phyloP scores from a whole-genome alignment of 2,113 vertebrate genomes.

The Micromys minutus region DNA sequence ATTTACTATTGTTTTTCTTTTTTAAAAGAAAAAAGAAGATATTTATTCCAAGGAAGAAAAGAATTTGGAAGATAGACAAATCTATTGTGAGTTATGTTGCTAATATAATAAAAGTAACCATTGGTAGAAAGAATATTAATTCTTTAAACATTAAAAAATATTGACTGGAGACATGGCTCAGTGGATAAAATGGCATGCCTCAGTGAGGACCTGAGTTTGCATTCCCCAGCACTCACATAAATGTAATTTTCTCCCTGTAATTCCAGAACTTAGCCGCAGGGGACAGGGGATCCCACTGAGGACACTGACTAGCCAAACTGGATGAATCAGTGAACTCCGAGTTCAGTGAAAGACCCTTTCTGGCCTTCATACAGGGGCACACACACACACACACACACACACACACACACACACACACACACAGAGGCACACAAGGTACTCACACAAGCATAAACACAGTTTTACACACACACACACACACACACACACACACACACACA shows the following conservation, averaged over 20 bases:
- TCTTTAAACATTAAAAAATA: neutral
- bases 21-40: neutral
- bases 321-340: neutral
- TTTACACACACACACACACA: neutral
- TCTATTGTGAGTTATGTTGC: neutral
- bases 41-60: neutral
- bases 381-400: neutral
- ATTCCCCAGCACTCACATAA: neutral
- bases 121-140: neutral
- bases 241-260: neutral
- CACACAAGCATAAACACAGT: neutral
- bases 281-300: neutral
- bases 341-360: neutral
- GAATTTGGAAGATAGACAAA: slow-evolving; percentile 6
- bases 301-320: neutral
- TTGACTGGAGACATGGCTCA: neutral
- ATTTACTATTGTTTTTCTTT: neutral
- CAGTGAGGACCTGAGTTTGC: neutral
- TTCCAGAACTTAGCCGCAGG: neutral
- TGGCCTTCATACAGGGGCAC: neutral
- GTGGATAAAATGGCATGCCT: neutral
- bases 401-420: neutral
- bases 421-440: neutral
- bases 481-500: neutral
- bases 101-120: neutral